These are phyloP conservation scores for Piaya cayana DNA, from an alignment of 2,113 vertebrate species.

Conservation along the genomic window DNA sequence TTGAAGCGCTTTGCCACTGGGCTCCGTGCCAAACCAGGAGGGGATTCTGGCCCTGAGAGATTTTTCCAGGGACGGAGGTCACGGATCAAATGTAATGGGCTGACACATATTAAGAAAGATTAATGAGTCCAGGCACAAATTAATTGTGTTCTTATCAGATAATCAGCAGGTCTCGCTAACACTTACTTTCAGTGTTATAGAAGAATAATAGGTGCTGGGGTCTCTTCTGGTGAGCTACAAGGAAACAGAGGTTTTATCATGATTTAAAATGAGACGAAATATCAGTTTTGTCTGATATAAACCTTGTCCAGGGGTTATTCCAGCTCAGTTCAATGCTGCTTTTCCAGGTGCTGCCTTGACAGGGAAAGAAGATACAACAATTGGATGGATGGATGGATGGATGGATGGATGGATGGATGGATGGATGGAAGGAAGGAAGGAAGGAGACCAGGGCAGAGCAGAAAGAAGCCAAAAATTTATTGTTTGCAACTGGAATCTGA, in stretches of 20 bases:
- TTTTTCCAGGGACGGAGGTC: conserved; percentile 63
- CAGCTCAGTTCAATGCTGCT: conserved; percentile 35
- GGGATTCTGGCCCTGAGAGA: conserved; percentile 56
- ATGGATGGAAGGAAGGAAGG: too few relatives aligned
- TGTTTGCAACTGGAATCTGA: not conserved
- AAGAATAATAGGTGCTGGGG: not conserved
- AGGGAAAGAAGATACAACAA: conserved; percentile 16
- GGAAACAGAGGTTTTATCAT: not conserved
- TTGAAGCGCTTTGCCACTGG: conserved; percentile 41
- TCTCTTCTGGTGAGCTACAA: not conserved
- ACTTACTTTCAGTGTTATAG: conserved; percentile 45
- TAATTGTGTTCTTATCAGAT: conserved; percentile 68
- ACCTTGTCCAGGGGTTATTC: conserved; percentile 42
- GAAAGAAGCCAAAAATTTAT: not conserved
- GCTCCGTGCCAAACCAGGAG: conserved; percentile 35
- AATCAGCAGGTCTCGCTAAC: conserved; percentile 57
- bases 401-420: too few relatives aligned
- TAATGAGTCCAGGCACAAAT: conserved; percentile 74
- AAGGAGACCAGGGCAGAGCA: conserved; percentile 3
- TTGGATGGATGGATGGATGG: too few relatives aligned
- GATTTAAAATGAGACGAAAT: conserved; percentile 25
- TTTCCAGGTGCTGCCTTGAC: conserved; percentile 44
- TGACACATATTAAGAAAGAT: conserved; percentile 72
- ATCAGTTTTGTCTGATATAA: conserved; percentile 30
- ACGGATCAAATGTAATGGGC: conserved; percentile 61